These are phyloP conservation scores for Endotricha flammealis DNA, from an alignment of 2,888 invertebrate species.

Conservation along the genomic window DNA sequence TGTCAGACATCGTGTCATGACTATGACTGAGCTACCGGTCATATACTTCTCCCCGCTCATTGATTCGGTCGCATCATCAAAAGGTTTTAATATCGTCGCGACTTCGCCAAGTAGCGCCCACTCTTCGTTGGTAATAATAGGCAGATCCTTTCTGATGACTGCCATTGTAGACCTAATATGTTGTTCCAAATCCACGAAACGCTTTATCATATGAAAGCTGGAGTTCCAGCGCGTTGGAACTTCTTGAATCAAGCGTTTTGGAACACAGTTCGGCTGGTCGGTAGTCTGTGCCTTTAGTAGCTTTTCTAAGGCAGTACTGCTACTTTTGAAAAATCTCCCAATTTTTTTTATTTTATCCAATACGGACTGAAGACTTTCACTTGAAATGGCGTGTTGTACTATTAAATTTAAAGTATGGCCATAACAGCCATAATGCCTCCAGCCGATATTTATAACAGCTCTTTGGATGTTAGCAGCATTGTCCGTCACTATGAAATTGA, in stretches of 20 bases:
- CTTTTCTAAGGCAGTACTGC: constrained; percentile 16
- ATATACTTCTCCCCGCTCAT: constrained; percentile 9
- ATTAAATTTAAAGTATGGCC: constrained; percentile 25
- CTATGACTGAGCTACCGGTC: constrained; percentile 10
- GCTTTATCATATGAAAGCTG: constrained; percentile 4
- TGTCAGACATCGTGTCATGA: background rate
- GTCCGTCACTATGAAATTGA: constrained; percentile 23
- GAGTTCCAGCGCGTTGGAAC: constrained; percentile 10
- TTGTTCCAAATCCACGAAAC: constrained; percentile 7
- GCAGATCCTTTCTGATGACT: constrained; percentile 1
- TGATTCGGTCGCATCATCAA: background rate
- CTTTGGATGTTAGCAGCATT: constrained; percentile 24
- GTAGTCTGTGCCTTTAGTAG: constrained; percentile 10
- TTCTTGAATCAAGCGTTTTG: constrained; percentile 7
- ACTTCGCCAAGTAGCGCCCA: background rate
- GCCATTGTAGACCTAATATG: constrained; percentile 1
- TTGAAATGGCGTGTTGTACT: constrained; percentile 14
- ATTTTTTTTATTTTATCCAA: constrained; percentile 20
- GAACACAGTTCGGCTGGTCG: background rate
- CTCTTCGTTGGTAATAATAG: constrained; percentile 7
- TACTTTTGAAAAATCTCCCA: constrained; percentile 19
- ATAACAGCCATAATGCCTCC: constrained; percentile 25
- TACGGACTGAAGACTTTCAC: background rate
- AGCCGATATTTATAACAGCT: constrained; percentile 16
- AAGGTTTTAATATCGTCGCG: background rate